Conservation (phyloP, 2,888 invertebrate genomes). For the Phortica okadai region DNA sequence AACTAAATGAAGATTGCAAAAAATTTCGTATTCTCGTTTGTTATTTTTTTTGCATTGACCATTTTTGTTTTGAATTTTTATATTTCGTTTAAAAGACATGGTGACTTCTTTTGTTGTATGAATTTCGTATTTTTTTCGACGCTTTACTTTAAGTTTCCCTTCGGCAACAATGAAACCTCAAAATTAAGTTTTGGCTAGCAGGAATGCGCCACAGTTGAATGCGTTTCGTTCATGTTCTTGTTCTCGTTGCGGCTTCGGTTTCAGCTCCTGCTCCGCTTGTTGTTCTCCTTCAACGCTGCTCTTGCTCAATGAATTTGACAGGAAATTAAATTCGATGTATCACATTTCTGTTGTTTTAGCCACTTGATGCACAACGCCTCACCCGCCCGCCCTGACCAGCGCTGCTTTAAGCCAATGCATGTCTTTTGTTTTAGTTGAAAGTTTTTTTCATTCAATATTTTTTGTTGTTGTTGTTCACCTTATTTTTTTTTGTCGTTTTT, state of each 20-base stretch:
- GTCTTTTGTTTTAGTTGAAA: conserved; percentile 22
- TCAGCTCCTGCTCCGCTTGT: neutral
- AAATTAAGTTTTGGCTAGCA: conserved; percentile 62
- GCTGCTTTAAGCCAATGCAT: conserved; percentile 9
- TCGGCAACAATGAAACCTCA: conserved; percentile 54
- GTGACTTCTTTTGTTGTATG: neutral
- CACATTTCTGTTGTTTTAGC: conserved; percentile 45
- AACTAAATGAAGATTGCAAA: neutral
- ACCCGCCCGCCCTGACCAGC: conserved; percentile 46
- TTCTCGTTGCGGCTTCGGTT: neutral
- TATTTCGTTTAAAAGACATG: neutral
- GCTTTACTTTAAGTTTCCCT: neutral
- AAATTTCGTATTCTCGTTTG: neutral
- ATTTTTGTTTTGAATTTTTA: neutral
- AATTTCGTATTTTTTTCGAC: neutral
- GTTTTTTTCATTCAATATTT: conserved; percentile 2
- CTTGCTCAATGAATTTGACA: conserved; percentile 65
- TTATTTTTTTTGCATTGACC: neutral
- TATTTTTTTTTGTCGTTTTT: conserved; percentile 23
- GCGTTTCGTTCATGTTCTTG: conserved; percentile 28
- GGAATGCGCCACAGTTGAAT: conserved; percentile 61
- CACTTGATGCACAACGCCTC: conserved; percentile 23
- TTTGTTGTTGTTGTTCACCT: conserved; percentile 7
- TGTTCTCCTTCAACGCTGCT: neutral
- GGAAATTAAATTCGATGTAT: conserved; percentile 73